phyloP scores from a whole-genome alignment of 2,888 invertebrate genomes.

The Bellardia pandia region DNA sequence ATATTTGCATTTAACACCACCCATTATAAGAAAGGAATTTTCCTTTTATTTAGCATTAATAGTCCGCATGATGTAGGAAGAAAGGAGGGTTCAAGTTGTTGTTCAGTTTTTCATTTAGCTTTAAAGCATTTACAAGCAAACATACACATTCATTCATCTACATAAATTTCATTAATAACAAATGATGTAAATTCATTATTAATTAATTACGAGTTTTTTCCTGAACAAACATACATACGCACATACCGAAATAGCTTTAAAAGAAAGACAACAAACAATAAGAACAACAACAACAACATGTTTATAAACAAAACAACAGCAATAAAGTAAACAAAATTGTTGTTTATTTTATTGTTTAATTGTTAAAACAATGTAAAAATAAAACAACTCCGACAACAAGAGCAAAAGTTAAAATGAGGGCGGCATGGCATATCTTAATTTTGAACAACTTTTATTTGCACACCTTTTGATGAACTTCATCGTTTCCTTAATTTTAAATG shows the following conservation, averaged over 20 bases:
- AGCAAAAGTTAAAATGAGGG: neutral
- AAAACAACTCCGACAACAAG: neutral
- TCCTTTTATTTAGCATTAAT: neutral
- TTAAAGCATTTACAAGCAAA: constrained; percentile 42
- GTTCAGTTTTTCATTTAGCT: constrained; percentile 26
- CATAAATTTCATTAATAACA: constrained; percentile 66
- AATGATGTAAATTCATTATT: constrained; percentile 68
- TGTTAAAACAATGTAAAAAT: constrained; percentile 28
- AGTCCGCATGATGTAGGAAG: neutral
- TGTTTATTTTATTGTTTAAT: constrained; percentile 29
- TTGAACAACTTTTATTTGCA: constrained; percentile 13
- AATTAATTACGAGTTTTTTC: constrained; percentile 61
- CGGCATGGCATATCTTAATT: neutral
- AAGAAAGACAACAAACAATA: neutral
- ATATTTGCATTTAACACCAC: neutral
- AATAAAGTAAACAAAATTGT: constrained; percentile 53
- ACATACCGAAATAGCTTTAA: neutral
- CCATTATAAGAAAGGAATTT: constrained; percentile 4
- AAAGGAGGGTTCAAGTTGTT: constrained; percentile 32
- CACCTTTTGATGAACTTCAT: constrained; percentile 19
- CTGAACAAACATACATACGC: neutral
- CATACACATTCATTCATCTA: constrained; percentile 13
- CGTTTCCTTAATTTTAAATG: neutral
- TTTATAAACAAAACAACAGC: constrained; percentile 37
- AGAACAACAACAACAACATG: constrained; percentile 12